phyloP scores from a whole-genome alignment of 2,113 vertebrate genomes.

The Eulacestoma nigropectus region DNA sequence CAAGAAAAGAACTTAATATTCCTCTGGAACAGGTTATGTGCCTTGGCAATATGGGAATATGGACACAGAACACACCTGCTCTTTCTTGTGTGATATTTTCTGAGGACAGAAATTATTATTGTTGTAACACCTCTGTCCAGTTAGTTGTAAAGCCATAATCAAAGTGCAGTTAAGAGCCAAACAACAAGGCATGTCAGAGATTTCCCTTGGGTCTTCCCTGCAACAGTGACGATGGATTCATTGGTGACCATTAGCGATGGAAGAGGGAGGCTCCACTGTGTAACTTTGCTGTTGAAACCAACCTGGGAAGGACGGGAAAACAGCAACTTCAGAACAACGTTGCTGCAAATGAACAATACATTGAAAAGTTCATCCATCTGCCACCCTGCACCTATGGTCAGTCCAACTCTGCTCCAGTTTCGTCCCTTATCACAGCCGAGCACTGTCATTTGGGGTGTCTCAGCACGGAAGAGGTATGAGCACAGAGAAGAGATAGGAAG shows the following conservation, averaged over 20 bases:
- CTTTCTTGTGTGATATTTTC: background rate
- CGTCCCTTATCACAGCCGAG: fast-evolving
- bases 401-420: background rate
- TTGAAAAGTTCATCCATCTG: background rate
- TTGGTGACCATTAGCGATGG: background rate
- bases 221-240: background rate
- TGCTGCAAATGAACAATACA: background rate
- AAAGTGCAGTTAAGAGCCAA: background rate
- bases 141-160: background rate
- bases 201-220: background rate
- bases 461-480: background rate
- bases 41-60: background rate
- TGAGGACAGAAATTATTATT: background rate
- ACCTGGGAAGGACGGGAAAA: background rate
- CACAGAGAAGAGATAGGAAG: background rate
- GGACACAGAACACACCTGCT: background rate
- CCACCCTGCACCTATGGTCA: background rate
- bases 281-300: background rate
- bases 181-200: background rate
- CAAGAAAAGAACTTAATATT: background rate
- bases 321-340: background rate
- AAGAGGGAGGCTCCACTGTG: background rate
- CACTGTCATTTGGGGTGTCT: background rate
- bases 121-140: background rate
- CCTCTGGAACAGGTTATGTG: background rate